Base-by-base conservation (phyloP, 2,888 invertebrate genomes). In the Cerastoderma edule region DNA sequence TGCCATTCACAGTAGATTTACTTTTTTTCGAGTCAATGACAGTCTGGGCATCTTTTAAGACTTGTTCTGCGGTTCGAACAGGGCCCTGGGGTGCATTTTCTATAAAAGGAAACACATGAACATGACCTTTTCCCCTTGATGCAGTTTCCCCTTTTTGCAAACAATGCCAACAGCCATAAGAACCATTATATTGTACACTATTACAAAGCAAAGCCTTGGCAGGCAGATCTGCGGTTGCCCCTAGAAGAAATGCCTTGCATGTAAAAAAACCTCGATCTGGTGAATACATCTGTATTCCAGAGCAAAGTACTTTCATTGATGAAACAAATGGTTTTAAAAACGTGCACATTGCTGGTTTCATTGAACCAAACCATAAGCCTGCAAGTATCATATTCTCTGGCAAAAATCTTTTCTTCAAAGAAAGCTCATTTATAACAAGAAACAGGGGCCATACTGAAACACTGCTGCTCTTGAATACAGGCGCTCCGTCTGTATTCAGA, bases 401-500 rank as follows among this genome's bases (percentile, higher is more conserved):
- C 44, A 32, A 24, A 13, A 73, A 57, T 65, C 74, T 68, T 46
- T 50, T 19, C 50, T 67, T 65, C 27, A 60, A 67, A 1, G 39
- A 60, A 8, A 76, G 35, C 33, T 76, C 80, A 76, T 80, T 76
- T 5, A 80, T 70, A 16, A 53, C 19, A 13, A 80, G 33, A 56
- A 63, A 80, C 6, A 80, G 6, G 19, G 80, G 80, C 80, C 80
- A 80, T 16, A 80, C 53, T 22, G 73, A 75, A 16, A 70, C 19
- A 19, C 66, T 79, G 22, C 70, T 70, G 33, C 75, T 75, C 57
- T 75, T 79, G 35, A 79, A 75, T 13, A 79, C 67, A 10, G 75
- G 72, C n/a, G 72, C 75, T 28, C 79, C 72, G 67, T 79, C 79
- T 27, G 75, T 79, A 35, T 80, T 75, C 30, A 66, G 60, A 22